A percentile compares a stretch with the other conserved stretches of the same genome.
Evolutionary conservation across 1,140 invertebrate genomes (phyloP).

Genomic region (Drosophila micromelanica): DNA sequence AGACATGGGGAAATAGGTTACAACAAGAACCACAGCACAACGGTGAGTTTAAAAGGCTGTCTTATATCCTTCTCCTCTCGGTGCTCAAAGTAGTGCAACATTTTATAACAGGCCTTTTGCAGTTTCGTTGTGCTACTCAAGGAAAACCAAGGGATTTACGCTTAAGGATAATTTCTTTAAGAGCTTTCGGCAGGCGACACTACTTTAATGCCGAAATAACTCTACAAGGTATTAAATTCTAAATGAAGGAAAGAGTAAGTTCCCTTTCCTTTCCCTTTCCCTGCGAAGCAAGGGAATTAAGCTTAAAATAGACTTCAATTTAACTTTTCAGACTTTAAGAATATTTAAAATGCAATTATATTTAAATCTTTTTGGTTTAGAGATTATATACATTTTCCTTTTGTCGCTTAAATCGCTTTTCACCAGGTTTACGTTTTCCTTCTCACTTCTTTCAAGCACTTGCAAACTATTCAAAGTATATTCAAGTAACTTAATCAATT

Average conservation of each 20-base stretch:
- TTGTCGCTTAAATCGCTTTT: not conserved
- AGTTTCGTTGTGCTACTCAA: constrained; percentile 28
- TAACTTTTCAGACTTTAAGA: not conserved
- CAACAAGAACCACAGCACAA: constrained; percentile 2
- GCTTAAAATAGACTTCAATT: not conserved
- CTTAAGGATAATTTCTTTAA: constrained; percentile 26
- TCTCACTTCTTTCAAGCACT: not conserved
- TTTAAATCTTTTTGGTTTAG: not conserved
- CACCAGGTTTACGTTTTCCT: not conserved
- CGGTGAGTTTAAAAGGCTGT: constrained; percentile 39
- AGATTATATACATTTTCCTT: not conserved
- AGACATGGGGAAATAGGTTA: constrained; percentile 25
- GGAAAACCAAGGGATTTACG: constrained; percentile 27
- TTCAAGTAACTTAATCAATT: constrained; percentile 55
- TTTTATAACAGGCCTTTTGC: constrained; percentile 49
- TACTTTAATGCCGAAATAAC: not conserved
- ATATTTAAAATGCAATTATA: not conserved
- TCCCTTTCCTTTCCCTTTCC: too few relatives aligned
- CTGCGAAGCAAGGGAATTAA: too few relatives aligned
- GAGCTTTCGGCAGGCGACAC: constrained; percentile 9
- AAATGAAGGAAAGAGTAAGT: not conserved
- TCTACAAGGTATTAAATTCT: not conserved
- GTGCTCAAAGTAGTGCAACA: constrained; percentile 38
- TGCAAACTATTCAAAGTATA: constrained; percentile 5
- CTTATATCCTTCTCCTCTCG: not conserved